These are phyloP conservation scores for Caranx melampygus DNA, from an alignment of 2,113 vertebrate species.

Conservation along the genomic window DNA sequence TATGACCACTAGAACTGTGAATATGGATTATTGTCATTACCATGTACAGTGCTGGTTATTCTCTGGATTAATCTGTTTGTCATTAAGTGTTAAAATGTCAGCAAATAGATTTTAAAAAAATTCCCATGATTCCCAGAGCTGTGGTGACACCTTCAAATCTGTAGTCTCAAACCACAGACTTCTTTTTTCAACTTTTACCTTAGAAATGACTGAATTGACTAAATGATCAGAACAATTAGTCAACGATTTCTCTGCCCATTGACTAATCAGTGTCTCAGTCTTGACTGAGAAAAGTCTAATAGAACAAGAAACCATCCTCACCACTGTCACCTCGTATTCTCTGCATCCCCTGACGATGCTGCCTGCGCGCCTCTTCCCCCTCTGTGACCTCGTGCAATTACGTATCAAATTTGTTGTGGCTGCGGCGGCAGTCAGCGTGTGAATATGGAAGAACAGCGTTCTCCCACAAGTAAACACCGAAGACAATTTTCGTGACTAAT, in stretches of 20 bases:
- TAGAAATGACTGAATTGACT: neutral
- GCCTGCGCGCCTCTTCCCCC: neutral
- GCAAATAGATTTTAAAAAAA: no score
- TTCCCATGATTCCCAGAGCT: no score
- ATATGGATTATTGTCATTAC: neutral
- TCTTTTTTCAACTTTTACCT: slow-evolving; percentile 2
- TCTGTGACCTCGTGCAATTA: slow-evolving; percentile 46
- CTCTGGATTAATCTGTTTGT: no score
- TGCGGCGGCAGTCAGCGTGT: slow-evolving; percentile 2
- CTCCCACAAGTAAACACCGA: slow-evolving; percentile 51
- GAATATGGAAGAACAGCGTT: slow-evolving; percentile 42
- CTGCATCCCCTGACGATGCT: neutral
- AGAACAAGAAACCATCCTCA: neutral
- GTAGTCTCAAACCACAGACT: neutral
- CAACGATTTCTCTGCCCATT: neutral
- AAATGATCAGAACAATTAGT: neutral
- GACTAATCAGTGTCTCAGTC: neutral
- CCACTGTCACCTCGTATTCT: neutral
- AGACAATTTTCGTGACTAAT: slow-evolving; percentile 54
- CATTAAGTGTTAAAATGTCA: no score
- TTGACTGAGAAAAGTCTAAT: neutral
- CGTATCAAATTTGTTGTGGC: slow-evolving; percentile 21
- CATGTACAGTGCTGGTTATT: no score
- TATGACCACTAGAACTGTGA: neutral
- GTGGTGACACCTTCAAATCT: neutral